Evolutionary conservation across 2,888 invertebrate genomes (phyloP).

Genomic region (Trissolcus japonicus): DNA sequence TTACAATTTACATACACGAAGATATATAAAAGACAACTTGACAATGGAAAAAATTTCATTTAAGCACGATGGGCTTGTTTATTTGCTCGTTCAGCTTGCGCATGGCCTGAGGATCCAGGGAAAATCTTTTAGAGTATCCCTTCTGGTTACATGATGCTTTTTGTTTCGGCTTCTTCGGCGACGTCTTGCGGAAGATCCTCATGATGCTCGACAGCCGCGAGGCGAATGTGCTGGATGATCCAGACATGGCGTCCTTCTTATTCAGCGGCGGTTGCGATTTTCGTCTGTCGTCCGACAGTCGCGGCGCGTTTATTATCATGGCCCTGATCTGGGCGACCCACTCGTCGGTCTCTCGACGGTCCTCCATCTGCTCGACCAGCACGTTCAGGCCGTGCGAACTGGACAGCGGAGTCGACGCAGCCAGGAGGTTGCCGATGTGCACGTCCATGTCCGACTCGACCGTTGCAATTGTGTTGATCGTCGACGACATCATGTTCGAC

Average conservation of each 20-base stretch:
- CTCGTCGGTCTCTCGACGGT: not conserved
- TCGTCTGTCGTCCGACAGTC: not conserved
- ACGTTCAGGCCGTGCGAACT: conserved; percentile 9
- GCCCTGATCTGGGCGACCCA: conserved; percentile 1
- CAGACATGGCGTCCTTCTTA: not conserved
- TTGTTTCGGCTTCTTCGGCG: conserved; percentile 4
- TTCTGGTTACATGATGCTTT: not conserved
- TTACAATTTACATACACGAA: too few relatives aligned
- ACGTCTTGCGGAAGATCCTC: conserved; percentile 8
- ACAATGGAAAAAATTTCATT: too few relatives aligned
- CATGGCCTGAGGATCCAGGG: conserved; percentile 14
- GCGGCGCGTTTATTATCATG: not conserved
- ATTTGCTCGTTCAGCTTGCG: conserved; percentile 1
- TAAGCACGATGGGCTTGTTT: too few relatives aligned
- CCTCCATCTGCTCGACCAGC: not conserved
- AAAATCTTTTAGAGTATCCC: conserved; percentile 1
- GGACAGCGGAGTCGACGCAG: conserved; percentile 11
- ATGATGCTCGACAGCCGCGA: conserved; percentile 9
- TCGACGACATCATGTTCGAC: not conserved
- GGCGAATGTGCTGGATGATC: not conserved
- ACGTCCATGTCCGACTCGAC: not conserved
- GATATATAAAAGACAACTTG: too few relatives aligned
- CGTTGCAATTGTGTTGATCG: conserved; percentile 1
- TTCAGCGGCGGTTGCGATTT: not conserved
- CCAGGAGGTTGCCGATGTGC: conserved; percentile 4